These are phyloP conservation scores for Galerucella pusilla DNA, from an alignment of 2,888 invertebrate genomes.

Conservation along the genomic window DNA sequence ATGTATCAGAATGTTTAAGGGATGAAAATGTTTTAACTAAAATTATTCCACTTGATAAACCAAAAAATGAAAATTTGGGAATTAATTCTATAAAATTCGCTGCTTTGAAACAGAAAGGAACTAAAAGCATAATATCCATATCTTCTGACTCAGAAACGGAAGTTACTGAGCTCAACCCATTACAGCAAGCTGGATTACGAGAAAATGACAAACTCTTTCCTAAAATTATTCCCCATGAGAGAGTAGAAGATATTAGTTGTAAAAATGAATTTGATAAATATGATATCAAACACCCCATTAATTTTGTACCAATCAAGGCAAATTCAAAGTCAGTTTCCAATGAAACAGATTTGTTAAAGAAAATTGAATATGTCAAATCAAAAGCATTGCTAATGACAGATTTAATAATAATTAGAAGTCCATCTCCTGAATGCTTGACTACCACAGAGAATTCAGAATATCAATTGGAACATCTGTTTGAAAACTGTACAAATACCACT, in stretches of 20 bases:
- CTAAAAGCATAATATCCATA: too few relatives aligned
- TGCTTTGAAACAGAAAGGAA: too few relatives aligned
- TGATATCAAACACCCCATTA: not conserved
- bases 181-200: constrained; percentile 32
- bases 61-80: not conserved
- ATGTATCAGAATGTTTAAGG: not conserved
- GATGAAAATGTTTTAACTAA: not conserved
- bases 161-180: constrained; percentile 19
- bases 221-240: constrained; percentile 45
- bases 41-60: not conserved
- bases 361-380: not conserved
- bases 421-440: not conserved
- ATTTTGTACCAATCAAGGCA: not conserved
- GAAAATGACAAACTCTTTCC: constrained; percentile 7
- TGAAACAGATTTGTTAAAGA: not conserved
- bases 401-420: too few relatives aligned
- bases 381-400: not conserved
- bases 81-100: too few relatives aligned
- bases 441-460: not conserved
- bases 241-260: constrained; percentile 7
- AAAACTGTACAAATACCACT: constrained; percentile 34
- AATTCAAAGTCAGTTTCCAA: not conserved
- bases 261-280: not conserved
- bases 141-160: too few relatives aligned
- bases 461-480: constrained; percentile 30